These are phyloP conservation scores for Nymphalis urticae DNA, from an alignment of 2,888 invertebrate species.

Conservation along the genomic window DNA sequence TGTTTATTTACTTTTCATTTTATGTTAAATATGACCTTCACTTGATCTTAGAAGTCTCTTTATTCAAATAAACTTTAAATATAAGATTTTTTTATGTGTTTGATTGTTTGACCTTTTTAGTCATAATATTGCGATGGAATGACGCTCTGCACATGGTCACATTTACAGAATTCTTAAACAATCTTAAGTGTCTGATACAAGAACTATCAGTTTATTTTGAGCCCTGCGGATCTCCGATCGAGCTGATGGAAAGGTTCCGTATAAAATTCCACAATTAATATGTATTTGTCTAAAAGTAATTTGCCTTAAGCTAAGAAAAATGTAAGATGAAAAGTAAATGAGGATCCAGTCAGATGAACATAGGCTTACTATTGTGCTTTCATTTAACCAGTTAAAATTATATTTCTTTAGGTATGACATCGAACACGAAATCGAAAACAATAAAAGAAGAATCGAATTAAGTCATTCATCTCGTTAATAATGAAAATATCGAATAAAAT, in stretches of 20 bases:
- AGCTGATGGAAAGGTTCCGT: conserved; percentile 47
- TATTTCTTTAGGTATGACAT: conserved; percentile 5
- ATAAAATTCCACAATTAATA: not conserved
- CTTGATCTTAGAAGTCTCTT: too few relatives aligned
- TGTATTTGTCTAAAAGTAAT: not conserved
- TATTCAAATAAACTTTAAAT: too few relatives aligned
- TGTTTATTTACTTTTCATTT: too few relatives aligned
- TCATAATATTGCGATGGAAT: conserved; percentile 46
- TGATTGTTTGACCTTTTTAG: too few relatives aligned
- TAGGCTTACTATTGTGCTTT: too few relatives aligned
- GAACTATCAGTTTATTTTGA: conserved; percentile 50
- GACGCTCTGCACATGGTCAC: conserved; percentile 48
- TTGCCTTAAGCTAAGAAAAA: too few relatives aligned
- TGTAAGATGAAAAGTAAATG: too few relatives aligned
- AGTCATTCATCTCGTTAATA: too few relatives aligned
- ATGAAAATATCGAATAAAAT: too few relatives aligned
- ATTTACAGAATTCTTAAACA: conserved; percentile 44
- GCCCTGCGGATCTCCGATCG: conserved; percentile 55
- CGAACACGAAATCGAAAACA: not conserved
- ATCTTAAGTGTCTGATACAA: conserved; percentile 49
- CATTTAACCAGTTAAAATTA: not conserved
- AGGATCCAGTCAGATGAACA: too few relatives aligned
- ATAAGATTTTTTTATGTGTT: too few relatives aligned
- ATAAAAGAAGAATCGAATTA: not conserved
- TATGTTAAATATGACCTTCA: too few relatives aligned